Conservation (phyloP, 2,797 vertebrate genomes). For the Moxostoma hubbsi region DNA sequence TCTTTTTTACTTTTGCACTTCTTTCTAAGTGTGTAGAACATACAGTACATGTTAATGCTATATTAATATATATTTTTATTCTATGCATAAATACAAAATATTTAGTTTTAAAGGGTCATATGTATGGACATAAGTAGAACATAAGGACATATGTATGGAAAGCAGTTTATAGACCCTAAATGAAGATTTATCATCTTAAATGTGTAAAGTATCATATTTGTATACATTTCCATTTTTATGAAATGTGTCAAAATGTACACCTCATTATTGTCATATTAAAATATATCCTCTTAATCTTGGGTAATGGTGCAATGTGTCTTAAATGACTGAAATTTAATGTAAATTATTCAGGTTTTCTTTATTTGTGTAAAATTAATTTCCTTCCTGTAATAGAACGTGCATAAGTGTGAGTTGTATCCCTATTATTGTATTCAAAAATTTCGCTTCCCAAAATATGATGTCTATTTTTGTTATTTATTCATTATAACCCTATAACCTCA, state of each 20-base stretch:
- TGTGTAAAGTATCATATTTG: neutral
- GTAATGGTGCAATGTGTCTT: neutral
- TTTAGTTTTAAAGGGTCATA: neutral
- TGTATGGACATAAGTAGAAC: neutral
- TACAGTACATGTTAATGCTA: neutral
- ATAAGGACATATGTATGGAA: neutral
- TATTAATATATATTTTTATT: neutral
- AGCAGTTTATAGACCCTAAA: constrained; percentile 14
- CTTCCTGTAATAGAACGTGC: neutral
- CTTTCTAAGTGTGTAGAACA: neutral
- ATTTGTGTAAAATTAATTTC: neutral
- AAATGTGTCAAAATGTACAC: neutral
- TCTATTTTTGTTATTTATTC: neutral
- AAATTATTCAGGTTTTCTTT: neutral
- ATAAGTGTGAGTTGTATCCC: neutral
- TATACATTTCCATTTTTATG: neutral
- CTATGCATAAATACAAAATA: neutral
- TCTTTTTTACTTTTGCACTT: neutral
- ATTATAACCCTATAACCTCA: neutral
- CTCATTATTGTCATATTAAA: neutral
- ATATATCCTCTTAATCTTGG: neutral
- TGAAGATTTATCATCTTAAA: neutral
- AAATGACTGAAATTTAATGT: neutral
- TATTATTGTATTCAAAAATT: neutral
- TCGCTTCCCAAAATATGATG: neutral